These are phyloP conservation scores for Crocallis elinguaria DNA, from an alignment of 2,888 invertebrate genomes.

Conservation along the genomic window DNA sequence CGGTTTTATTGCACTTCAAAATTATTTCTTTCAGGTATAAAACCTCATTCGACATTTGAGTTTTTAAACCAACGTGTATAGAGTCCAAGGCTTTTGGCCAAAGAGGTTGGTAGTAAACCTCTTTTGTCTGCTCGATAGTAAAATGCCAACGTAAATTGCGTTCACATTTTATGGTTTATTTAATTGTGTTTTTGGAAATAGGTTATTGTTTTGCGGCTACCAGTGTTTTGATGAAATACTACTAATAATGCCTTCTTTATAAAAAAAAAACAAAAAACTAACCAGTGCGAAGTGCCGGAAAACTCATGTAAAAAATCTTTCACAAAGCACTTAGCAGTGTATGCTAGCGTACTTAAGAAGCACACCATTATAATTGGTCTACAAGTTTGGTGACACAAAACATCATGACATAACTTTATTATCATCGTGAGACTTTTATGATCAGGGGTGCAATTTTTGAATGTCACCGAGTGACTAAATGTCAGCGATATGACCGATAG, in stretches of 20 bases:
- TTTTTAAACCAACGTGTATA: conserved; percentile 34
- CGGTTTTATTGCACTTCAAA: conserved; percentile 60
- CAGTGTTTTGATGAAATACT: conserved; percentile 38
- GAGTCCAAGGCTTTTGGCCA: conserved; percentile 31
- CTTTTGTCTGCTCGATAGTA: conserved; percentile 33
- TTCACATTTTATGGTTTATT: conserved; percentile 76
- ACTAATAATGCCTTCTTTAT: neutral
- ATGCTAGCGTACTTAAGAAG: too few relatives aligned
- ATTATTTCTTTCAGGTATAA: conserved; percentile 39
- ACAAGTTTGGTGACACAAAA: too few relatives aligned
- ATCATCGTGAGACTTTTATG: too few relatives aligned
- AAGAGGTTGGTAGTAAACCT: conserved; percentile 16
- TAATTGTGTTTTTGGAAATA: conserved; percentile 57
- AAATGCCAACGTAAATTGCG: conserved; percentile 66
- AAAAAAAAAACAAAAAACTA: too few relatives aligned
- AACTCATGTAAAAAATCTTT: too few relatives aligned
- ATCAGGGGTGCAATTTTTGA: too few relatives aligned
- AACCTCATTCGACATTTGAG: neutral
- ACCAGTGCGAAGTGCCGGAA: too few relatives aligned
- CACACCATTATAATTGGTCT: too few relatives aligned
- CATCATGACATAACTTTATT: too few relatives aligned
- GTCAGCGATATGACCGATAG: too few relatives aligned
- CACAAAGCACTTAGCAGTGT: too few relatives aligned
- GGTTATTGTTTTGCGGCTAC: conserved; percentile 44
- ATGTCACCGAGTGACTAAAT: too few relatives aligned